phyloP scores from a whole-genome alignment of 2,888 invertebrate genomes.

The Hydroisotoma schaefferi region DNA sequence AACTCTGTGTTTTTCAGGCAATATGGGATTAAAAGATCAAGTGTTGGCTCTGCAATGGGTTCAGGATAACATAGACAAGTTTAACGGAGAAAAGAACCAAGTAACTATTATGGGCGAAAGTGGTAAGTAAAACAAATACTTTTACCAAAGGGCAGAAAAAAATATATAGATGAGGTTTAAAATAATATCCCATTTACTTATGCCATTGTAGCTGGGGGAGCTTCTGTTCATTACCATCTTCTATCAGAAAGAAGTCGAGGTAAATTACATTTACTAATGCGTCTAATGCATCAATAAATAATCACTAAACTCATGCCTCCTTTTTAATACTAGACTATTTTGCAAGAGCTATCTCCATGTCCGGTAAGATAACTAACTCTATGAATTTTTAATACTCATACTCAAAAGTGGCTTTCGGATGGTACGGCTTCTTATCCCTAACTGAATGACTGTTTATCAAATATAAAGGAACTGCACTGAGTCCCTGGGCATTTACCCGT shows the following conservation, averaged over 20 bases:
- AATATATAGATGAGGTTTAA: background rate
- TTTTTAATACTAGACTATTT: slow-evolving; percentile 50
- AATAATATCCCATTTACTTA: slow-evolving; percentile 2
- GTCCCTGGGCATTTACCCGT: slow-evolving; percentile 54
- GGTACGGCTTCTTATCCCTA: too few relatives aligned
- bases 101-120: slow-evolving; percentile 43
- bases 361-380: slow-evolving; percentile 49
- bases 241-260: slow-evolving; percentile 41
- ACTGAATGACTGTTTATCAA: too few relatives aligned
- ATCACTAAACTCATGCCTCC: too few relatives aligned
- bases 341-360: slow-evolving; percentile 52
- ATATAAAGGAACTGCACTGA: slow-evolving; percentile 54
- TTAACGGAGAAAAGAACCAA: slow-evolving; percentile 37
- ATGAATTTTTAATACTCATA: too few relatives aligned
- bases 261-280: slow-evolving; percentile 5
- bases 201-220: slow-evolving; percentile 12
- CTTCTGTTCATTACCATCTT: slow-evolving; percentile 44
- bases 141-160: background rate
- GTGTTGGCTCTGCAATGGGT: slow-evolving; percentile 44
- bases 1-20: slow-evolving; percentile 19
- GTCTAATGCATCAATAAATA: too few relatives aligned
- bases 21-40: slow-evolving; percentile 41
- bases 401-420: too few relatives aligned
- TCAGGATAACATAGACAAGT: slow-evolving; percentile 39
- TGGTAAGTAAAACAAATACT: slow-evolving; percentile 8